Evolutionary conservation across 2,113 vertebrate genomes (phyloP).

Genomic region (Trinectes maculatus): DNA sequence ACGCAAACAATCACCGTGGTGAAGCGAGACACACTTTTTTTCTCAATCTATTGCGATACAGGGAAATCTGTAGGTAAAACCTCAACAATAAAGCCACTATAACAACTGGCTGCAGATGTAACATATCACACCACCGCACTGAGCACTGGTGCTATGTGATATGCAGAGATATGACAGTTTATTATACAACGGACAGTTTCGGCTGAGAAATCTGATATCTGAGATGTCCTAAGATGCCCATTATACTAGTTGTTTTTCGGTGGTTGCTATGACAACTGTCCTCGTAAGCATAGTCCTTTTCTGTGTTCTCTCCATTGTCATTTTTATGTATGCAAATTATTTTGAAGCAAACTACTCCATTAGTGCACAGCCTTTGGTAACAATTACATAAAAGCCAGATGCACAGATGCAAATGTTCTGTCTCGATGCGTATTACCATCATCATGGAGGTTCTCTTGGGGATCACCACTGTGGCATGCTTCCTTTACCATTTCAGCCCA

Average conservation of each 20-base stretch:
- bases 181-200: conserved; percentile 49
- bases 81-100: no score
- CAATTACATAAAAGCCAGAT: conserved; percentile 16
- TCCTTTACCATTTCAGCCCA: conserved; percentile 14
- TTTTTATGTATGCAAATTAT: conserved; percentile 26
- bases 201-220: conserved; percentile 34
- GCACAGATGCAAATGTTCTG: conserved; percentile 27
- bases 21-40: no score
- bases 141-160: no score
- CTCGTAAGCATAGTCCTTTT: conserved; percentile 14
- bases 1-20: no score
- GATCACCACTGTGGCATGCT: background rate
- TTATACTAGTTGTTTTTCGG: conserved; percentile 8
- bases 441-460: conserved; percentile 15
- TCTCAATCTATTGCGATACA: no score
- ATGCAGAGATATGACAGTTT: conserved; percentile 41
- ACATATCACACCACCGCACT: conserved; percentile 36
- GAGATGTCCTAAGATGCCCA: conserved; percentile 15
- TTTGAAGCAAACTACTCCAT: conserved; percentile 20
- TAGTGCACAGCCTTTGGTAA: conserved; percentile 3
- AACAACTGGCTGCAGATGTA: conserved; percentile 33
- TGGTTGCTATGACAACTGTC: conserved; percentile 49
- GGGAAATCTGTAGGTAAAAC: no score
- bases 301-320: conserved; percentile 6
- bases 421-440: conserved; percentile 17